phyloP scores from a whole-genome alignment of 2,888 invertebrate species.

The Laothoe populi region DNA sequence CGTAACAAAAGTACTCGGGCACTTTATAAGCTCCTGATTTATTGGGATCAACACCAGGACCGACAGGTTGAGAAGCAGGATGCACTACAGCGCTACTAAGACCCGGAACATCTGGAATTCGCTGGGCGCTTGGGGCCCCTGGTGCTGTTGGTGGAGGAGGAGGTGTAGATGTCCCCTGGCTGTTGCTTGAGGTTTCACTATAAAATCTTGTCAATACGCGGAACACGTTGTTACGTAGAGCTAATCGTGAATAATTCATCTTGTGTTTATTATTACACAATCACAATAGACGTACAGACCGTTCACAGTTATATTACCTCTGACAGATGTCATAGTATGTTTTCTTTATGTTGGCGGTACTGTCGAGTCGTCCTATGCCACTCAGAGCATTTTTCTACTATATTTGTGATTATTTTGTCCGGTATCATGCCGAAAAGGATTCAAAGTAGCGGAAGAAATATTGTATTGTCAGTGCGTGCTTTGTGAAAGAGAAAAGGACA shows the following conservation, averaged over 20 bases:
- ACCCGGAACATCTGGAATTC: conserved; percentile 84
- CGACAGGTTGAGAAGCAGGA: conserved; percentile 84
- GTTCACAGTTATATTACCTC: no score
- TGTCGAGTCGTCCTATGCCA: no score
- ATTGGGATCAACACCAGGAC: conserved; percentile 87
- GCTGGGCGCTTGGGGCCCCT: conserved; percentile 41
- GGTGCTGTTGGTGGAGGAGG: conserved; percentile 36
- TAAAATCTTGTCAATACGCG: conserved; percentile 49
- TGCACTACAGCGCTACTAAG: conserved; percentile 86
- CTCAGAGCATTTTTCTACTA: no score
- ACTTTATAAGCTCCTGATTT: conserved; percentile 92
- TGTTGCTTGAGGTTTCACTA: conserved; percentile 43
- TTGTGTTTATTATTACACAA: conserved; percentile 59
- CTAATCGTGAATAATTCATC: conserved; percentile 31
- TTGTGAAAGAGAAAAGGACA: no score
- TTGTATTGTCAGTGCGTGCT: no score
- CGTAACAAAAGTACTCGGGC: conserved; percentile 94
- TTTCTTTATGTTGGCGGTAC: no score
- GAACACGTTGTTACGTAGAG: conserved; percentile 24
- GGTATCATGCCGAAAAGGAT: not conserved
- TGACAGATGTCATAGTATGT: no score
- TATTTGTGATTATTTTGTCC: no score
- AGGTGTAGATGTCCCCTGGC: conserved; percentile 8
- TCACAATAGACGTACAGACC: conserved; percentile 27
- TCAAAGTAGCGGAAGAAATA: not conserved